Evolutionary conservation across 2,113 vertebrate genomes (phyloP).

Genomic region (Melanerpes formicivorus): DNA sequence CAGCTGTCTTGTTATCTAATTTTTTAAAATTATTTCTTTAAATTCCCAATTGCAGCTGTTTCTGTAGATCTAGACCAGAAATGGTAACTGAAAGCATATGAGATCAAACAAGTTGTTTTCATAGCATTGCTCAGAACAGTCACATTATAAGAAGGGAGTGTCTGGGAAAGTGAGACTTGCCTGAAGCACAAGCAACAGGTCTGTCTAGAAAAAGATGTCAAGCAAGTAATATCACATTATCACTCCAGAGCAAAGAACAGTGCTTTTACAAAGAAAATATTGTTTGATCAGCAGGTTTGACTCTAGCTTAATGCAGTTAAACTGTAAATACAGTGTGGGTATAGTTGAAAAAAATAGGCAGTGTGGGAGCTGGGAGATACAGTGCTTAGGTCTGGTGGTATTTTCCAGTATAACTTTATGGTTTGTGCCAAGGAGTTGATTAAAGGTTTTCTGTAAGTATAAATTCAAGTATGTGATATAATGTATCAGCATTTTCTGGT

Average conservation of each 20-base stretch:
- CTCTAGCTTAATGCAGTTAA: not conserved
- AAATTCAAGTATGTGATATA: not conserved
- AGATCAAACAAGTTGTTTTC: not conserved
- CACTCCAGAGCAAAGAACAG: not conserved
- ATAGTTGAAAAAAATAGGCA: not conserved
- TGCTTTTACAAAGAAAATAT: constrained; percentile 21
- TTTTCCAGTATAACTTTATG: not conserved
- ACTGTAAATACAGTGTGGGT: not conserved
- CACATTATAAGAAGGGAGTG: constrained; percentile 58
- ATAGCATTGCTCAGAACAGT: constrained; percentile 9
- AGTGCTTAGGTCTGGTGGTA: not conserved
- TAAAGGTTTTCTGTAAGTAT: not conserved
- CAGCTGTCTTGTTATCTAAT: not conserved
- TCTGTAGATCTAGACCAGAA: not conserved
- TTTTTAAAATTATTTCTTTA: no score
- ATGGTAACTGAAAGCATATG: not conserved
- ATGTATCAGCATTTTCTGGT: not conserved
- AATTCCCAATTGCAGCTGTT: not conserved
- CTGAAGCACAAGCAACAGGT: constrained; percentile 66
- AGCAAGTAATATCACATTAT: constrained; percentile 64
- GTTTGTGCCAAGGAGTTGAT: not conserved
- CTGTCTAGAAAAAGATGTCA: constrained; percentile 70
- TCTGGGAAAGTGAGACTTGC: constrained; percentile 65
- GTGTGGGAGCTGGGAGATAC: not conserved
- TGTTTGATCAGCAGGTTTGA: constrained; percentile 34